A percentile compares a stretch with the other conserved stretches of the same genome.
Evolutionary conservation across 1,140 invertebrate genomes (phyloP).

Genomic region (Caenorhabditis brenneri): DNA sequence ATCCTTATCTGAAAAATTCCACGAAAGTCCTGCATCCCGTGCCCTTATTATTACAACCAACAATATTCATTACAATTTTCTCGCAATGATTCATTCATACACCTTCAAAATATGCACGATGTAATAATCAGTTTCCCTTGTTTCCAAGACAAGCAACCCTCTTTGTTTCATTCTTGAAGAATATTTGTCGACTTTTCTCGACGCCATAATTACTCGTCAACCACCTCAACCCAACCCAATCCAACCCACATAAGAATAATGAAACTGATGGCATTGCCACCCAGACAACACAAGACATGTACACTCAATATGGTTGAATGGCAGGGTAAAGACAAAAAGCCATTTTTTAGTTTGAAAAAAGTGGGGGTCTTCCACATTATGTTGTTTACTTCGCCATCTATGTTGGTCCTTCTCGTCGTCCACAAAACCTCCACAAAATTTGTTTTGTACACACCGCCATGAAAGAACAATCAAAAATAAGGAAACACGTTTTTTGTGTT

Average conservation of each 20-base stretch:
- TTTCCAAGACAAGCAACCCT: background rate
- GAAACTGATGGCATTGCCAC: slow-evolving; percentile 30
- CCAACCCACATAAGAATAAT: slow-evolving; percentile 27
- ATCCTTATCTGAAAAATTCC: background rate
- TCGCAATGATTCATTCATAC: slow-evolving; percentile 17
- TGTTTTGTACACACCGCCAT: slow-evolving; percentile 25
- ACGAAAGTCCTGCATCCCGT: background rate
- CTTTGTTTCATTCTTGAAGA: slow-evolving; percentile 37
- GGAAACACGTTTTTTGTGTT: background rate
- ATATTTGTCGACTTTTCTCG: slow-evolving; percentile 42
- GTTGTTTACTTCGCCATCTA: background rate
- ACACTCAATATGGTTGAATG: background rate
- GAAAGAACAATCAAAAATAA: background rate
- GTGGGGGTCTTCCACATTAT: background rate
- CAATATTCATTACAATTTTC: slow-evolving; percentile 4
- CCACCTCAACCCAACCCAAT: background rate
- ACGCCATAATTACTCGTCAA: slow-evolving; percentile 15
- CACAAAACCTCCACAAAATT: background rate
- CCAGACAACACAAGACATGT: background rate
- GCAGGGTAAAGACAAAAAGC: background rate
- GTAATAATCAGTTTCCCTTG: slow-evolving; percentile 25
- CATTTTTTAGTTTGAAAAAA: background rate
- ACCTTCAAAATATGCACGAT: slow-evolving; percentile 38
- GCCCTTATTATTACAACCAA: background rate
- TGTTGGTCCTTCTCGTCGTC: background rate